Conservation (phyloP, 2,797 vertebrate species). For the Acanthornis magna region DNA sequence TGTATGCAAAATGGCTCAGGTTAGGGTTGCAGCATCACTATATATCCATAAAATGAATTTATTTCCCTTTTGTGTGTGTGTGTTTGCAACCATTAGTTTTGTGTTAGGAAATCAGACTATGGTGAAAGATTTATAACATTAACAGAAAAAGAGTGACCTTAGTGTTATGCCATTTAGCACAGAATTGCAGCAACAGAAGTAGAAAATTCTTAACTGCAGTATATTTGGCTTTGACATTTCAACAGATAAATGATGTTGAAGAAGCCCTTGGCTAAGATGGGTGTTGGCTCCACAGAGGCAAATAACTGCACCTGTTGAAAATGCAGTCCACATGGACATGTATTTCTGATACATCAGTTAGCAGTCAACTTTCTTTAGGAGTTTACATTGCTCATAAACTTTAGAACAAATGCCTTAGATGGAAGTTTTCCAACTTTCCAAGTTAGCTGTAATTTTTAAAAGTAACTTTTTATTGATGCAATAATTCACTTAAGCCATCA, state of each 20-base stretch:
- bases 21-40: not conserved
- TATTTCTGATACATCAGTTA: not conserved
- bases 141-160: not conserved
- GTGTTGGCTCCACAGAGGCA: not conserved
- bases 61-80: not conserved
- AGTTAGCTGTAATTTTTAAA: not conserved
- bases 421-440: constrained; percentile 10
- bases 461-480: not conserved
- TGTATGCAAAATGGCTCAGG: not conserved
- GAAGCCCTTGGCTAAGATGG: not conserved
- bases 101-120: not conserved
- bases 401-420: not conserved
- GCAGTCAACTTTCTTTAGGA: not conserved
- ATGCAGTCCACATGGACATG: rapidly evolving
- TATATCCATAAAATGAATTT: not conserved
- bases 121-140: not conserved
- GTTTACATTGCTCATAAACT: constrained; percentile 5
- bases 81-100: not conserved
- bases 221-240: not conserved
- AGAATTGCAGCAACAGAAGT: not conserved
- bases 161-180: not conserved
- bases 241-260: not conserved
- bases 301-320: constrained; percentile 9
- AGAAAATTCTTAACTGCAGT: not conserved
- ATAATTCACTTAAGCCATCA: not conserved